Evolutionary conservation across 2,113 vertebrate species (phyloP), one percentile per base, ranked within the genome.

Genomic region (Genyomyrus donnyi): DNA sequence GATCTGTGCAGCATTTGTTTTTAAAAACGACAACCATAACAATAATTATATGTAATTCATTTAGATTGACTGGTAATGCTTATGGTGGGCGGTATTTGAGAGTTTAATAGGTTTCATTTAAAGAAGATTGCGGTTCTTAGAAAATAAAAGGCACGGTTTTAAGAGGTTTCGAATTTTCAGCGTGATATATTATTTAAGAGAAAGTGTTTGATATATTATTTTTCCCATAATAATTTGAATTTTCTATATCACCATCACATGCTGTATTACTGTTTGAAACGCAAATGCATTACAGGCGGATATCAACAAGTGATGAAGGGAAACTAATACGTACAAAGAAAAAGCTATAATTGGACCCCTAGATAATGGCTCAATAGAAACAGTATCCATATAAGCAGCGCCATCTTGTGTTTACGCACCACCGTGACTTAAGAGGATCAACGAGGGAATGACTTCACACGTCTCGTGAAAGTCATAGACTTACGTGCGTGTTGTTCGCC

Each of bases 341-440:
- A 80, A 19, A 80, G 74, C 35, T 80, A 80, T 80, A 80, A 80
- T 80, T 80, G 74, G 15, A 19, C 11, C 35, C 35, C 74, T 42
- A 42, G 35, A 80, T 48, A 85, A 24, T 10, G 83, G 39, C 45
- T 85, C 45, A 45, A 48, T 17, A 85, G 83, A 85, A 85, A 48
- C 83, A 24, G 83, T 48, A 24, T 7, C 85, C 39, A 56, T 35
- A 35, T 35, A 56, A n/a, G 90, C 89, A 90, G 93, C 95, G 94
- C 93, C 94, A 92, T 90, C 94, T 56, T 90, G 93, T 53, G 94
- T 53, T 87, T 21, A 17, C n/a, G 31, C 48, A 35, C 17, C 85
- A 31, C 46, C 49, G 48, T 48, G 9, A 31, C 85, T 70, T 70
- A 86, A 50, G 11, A 50, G 9, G n/a, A 42, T 42, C 77, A 35